Evolutionary conservation across 2,888 invertebrate genomes (phyloP).

Genomic region (Bruchidius siliquastri): DNA sequence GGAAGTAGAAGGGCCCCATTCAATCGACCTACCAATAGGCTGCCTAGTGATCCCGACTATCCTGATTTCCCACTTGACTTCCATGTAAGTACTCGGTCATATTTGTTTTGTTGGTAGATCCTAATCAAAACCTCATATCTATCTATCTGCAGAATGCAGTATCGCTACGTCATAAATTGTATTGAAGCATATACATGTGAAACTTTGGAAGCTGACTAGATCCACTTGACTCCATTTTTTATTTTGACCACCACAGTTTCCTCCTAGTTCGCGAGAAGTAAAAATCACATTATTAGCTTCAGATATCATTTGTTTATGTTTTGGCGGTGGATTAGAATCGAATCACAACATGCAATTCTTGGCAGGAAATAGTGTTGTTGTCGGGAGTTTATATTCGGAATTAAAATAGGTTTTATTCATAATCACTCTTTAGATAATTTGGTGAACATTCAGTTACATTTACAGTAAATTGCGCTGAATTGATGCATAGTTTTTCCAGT

Average conservation of each 20-base stretch:
- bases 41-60: slow-evolving; percentile 49
- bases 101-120: no score
- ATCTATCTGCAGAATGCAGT: no score
- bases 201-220: no score
- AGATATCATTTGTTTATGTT: neutral
- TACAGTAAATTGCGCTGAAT: neutral
- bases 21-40: slow-evolving; percentile 45
- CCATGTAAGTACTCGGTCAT: slow-evolving; percentile 42
- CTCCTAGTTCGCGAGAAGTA: no score
- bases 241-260: no score
- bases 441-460: neutral
- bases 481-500: neutral
- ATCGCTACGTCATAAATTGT: no score
- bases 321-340: neutral
- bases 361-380: neutral
- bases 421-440: neutral
- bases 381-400: neutral
- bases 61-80: slow-evolving; percentile 50
- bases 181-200: no score
- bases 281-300: no score
- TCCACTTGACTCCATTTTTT: no score
- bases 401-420: neutral
- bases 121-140: no score
- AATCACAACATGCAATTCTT: neutral
- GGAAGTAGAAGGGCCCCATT: slow-evolving; percentile 47